Conservation (phyloP, 2,797 vertebrate genomes). For the Botia kubotai region DNA sequence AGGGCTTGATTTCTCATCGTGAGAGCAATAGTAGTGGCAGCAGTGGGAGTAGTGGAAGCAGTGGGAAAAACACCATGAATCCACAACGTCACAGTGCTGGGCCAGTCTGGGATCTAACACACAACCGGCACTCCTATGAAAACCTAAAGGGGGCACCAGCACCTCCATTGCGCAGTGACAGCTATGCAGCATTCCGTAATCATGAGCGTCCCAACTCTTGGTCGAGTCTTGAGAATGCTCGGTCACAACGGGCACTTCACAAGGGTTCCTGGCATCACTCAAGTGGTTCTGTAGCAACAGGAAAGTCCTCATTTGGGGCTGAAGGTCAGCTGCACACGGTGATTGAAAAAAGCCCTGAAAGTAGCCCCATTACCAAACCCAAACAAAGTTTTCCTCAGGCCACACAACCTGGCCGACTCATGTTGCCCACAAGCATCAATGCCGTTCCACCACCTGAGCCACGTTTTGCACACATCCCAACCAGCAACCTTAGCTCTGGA, state of each 20-base stretch:
- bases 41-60: conserved; percentile 63
- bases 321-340: conserved; percentile 93
- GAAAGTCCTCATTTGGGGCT: conserved; percentile 72
- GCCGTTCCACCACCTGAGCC: conserved; percentile 86
- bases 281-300: conserved; percentile 73
- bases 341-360: conserved; percentile 93
- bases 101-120: conserved; percentile 74
- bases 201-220: conserved; percentile 89
- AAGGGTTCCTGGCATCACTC: conserved; percentile 83
- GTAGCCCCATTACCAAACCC: conserved; percentile 87
- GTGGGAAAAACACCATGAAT: conserved; percentile 58
- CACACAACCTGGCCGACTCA: conserved; percentile 79
- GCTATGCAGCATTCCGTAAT: conserved; percentile 86
- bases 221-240: conserved; percentile 83
- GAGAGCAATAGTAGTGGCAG: conserved; percentile 62
- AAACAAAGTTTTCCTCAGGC: conserved; percentile 79
- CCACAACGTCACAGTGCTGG: conserved; percentile 74
- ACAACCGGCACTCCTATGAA: conserved; percentile 76
- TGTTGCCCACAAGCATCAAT: conserved; percentile 84
- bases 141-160: conserved; percentile 80
- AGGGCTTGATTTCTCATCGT: conserved; percentile 67
- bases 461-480: conserved; percentile 86
- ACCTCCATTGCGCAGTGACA: conserved; percentile 90
- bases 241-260: conserved; percentile 75
- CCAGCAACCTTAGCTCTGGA: conserved; percentile 68